Conservation (phyloP, 2,113 vertebrate genomes). For the Chionis minor region DNA sequence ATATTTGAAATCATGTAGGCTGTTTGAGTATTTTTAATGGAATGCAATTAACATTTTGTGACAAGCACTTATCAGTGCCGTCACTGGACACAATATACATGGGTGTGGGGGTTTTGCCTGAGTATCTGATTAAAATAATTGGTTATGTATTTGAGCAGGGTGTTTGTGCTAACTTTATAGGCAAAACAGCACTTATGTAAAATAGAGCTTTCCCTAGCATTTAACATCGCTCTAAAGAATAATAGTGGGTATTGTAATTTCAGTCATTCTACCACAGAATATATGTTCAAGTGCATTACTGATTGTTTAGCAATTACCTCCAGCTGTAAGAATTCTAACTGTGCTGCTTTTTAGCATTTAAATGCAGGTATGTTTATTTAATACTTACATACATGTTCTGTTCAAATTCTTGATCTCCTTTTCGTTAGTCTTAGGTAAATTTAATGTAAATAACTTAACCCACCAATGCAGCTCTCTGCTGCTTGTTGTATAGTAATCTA, state of each 20-base stretch:
- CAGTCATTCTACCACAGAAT: background rate
- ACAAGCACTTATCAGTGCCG: background rate
- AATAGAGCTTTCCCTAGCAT: background rate
- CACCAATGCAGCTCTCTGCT: fast-evolving
- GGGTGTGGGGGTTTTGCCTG: background rate
- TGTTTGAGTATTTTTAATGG: background rate
- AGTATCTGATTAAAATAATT: slow-evolving; percentile 42
- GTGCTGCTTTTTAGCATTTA: background rate
- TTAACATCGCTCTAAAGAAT: background rate
- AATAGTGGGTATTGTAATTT: background rate
- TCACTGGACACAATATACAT: background rate
- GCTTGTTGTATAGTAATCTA: background rate
- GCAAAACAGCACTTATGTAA: background rate
- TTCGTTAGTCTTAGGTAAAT: background rate
- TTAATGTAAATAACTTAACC: background rate
- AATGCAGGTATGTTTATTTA: background rate
- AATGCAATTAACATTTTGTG: slow-evolving; percentile 5
- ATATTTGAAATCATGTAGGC: background rate
- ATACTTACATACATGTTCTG: background rate
- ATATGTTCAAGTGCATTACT: background rate
- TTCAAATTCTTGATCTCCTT: background rate
- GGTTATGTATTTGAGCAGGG: background rate
- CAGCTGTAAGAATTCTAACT: background rate
- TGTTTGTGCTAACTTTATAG: background rate
- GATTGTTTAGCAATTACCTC: background rate